A percentile compares a stretch with the other conserved stretches of the same genome.
These are phyloP conservation scores for Ptychoptera albimana DNA, from an alignment of 2,888 invertebrate genomes.

Conservation along the genomic window DNA sequence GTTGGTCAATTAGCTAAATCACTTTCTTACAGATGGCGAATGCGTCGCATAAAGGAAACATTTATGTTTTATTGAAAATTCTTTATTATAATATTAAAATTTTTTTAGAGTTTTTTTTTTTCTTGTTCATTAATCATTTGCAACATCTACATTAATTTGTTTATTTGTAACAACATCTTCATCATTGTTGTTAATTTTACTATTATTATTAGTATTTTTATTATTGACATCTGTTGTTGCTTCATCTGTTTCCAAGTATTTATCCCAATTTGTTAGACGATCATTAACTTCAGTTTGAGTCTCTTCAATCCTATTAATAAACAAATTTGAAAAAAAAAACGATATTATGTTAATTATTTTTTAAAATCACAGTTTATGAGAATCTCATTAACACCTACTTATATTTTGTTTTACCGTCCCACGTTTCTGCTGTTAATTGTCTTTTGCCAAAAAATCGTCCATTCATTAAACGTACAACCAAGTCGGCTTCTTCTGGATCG, in stretches of 20 bases:
- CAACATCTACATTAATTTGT: not conserved
- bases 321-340: slow-evolving; percentile 12
- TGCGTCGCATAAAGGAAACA: too few species aligned
- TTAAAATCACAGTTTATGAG: not conserved
- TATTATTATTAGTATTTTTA: not conserved
- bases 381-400: slow-evolving; percentile 33
- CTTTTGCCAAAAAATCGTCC: slow-evolving; percentile 82
- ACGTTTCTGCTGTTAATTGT: slow-evolving; percentile 70
- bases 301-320: slow-evolving; percentile 56
- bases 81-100: too few species aligned
- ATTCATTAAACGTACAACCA: slow-evolving; percentile 72
- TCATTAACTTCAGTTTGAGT: slow-evolving; percentile 73
- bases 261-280: slow-evolving; percentile 75
- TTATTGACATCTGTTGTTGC: slow-evolving; percentile 1
- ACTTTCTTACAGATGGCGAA: too few species aligned
- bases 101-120: too few species aligned
- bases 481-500: slow-evolving; percentile 81
- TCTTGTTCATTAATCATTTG: too few species aligned
- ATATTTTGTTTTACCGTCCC: slow-evolving; percentile 93
- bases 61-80: too few species aligned
- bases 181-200: not conserved
- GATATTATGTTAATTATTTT: not conserved
- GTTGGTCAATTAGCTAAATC: too few species aligned
- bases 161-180: not conserved
- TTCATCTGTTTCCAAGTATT: slow-evolving; percentile 53